These are phyloP conservation scores for Argentina silus DNA, from an alignment of 2,797 vertebrate species.

Conservation along the genomic window DNA sequence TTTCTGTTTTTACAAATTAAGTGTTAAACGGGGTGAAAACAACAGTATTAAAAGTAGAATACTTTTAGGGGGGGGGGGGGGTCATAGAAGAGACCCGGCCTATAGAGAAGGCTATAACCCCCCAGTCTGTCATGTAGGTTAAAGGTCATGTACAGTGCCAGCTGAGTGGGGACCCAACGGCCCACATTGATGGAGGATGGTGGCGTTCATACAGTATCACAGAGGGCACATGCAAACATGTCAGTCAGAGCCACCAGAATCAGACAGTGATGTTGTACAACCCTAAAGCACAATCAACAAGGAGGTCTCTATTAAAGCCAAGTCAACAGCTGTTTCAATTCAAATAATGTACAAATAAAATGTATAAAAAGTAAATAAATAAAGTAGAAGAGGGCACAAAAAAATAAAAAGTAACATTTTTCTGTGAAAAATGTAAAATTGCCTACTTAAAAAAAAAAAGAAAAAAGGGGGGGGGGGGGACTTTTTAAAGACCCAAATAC, in stretches of 20 bases:
- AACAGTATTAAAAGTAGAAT: slow-evolving; percentile 65
- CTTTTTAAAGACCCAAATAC: slow-evolving; percentile 17
- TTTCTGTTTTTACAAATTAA: slow-evolving; percentile 80
- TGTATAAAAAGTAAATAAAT: slow-evolving; percentile 73
- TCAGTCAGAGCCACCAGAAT: slow-evolving; percentile 60
- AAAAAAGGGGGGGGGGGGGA: slow-evolving; percentile 29
- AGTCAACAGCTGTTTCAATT: slow-evolving; percentile 52
- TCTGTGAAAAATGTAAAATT: slow-evolving; percentile 27
- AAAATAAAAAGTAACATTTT: slow-evolving; percentile 53
- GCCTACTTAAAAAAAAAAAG: slow-evolving; percentile 30
- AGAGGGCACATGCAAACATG: slow-evolving; percentile 72
- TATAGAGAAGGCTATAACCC: slow-evolving; percentile 46
- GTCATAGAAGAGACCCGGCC: slow-evolving; percentile 44
- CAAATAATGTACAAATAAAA: slow-evolving; percentile 67
- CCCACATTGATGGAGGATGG: slow-evolving; percentile 43
- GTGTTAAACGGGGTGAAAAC: slow-evolving; percentile 72
- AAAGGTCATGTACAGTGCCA: slow-evolving; percentile 54
- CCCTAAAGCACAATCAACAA: slow-evolving; percentile 46
- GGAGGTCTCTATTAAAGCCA: slow-evolving; percentile 47
- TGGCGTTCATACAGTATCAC: slow-evolving; percentile 43
- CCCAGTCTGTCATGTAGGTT: too few relatives aligned
- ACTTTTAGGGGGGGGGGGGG: slow-evolving; percentile 68
- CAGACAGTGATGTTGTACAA: slow-evolving; percentile 54
- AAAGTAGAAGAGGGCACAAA: slow-evolving; percentile 51
- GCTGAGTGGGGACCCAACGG: slow-evolving; percentile 40